A percentile compares a stretch with the other conserved stretches of the same genome.
Conservation (phyloP, 2,797 vertebrate species). For the Gallinago stenura region DNA sequence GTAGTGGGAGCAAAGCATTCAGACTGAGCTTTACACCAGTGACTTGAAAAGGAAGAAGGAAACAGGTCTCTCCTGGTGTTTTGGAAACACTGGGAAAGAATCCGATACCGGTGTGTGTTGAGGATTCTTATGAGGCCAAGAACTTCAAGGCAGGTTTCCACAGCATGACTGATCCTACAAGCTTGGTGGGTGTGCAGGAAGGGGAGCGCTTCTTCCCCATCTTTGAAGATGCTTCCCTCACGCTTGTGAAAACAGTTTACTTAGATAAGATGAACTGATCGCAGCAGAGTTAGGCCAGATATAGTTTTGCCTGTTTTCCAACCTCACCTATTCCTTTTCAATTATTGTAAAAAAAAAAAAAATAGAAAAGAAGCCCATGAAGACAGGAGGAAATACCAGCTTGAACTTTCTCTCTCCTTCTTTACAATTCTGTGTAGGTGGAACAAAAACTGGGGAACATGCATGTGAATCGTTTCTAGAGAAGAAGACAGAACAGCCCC, state of each 20-base stretch:
- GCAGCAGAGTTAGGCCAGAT: not conserved
- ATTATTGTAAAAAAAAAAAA: not conserved
- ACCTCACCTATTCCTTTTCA: not conserved
- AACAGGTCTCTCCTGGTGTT: not conserved
- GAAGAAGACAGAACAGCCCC: not conserved
- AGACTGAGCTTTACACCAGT: not conserved
- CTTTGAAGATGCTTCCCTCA: not conserved
- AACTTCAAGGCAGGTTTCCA: not conserved
- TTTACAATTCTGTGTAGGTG: not conserved
- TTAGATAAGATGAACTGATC: not conserved
- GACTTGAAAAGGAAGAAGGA: conserved; percentile 11
- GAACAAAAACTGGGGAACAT: not conserved
- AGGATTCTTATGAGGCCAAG: not conserved
- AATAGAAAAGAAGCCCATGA: not conserved
- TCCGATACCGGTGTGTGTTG: not conserved
- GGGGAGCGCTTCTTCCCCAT: not conserved
- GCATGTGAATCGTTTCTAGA: not conserved
- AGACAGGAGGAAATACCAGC: not conserved
- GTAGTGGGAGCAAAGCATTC: not conserved
- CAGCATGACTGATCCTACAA: not conserved
- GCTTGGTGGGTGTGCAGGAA: not conserved
- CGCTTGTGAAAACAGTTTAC: not conserved
- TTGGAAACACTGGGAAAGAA: conserved; percentile 22
- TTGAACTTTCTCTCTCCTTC: not conserved
- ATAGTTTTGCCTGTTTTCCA: not conserved